phyloP scores from a whole-genome alignment of 2,888 invertebrate species.

The Plemyria rubiginata region DNA sequence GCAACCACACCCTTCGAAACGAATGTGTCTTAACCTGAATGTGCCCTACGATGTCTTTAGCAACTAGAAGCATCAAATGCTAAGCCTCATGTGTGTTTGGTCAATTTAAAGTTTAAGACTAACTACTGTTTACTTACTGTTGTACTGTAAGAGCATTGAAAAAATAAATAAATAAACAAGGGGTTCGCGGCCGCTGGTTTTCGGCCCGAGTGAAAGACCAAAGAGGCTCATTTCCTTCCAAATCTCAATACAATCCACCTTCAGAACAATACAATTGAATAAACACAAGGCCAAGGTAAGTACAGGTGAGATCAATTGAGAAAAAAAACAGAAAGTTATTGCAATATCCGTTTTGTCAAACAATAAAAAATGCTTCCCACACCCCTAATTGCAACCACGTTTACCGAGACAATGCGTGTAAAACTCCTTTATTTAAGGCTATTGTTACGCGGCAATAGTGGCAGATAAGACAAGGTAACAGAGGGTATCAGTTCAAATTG shows the following conservation, averaged over 20 bases:
- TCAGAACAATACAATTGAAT: conserved; percentile 1
- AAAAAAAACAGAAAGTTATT: conserved; percentile 8
- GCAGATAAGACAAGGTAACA: conserved; percentile 32
- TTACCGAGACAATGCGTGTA: conserved; percentile 49
- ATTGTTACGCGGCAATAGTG: conserved; percentile 39
- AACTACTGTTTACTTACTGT: too few species aligned
- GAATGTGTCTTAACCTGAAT: too few species aligned
- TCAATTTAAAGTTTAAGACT: too few species aligned
- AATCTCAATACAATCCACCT: background rate
- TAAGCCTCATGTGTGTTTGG: too few species aligned
- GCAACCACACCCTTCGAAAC: too few species aligned
- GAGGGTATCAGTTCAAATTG: background rate
- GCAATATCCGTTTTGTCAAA: conserved; percentile 25
- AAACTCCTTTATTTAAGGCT: conserved; percentile 45
- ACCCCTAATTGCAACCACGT: conserved; percentile 58
- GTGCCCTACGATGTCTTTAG: too few species aligned
- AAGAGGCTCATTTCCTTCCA: background rate
- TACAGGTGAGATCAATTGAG: conserved; percentile 1
- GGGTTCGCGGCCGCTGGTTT: background rate
- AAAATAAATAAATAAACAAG: too few species aligned
- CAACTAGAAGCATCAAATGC: too few species aligned
- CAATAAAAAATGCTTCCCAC: conserved; percentile 44
- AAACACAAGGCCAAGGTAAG: background rate
- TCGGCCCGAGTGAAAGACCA: background rate
- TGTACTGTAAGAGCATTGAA: too few species aligned